Evolutionary conservation across 2,113 vertebrate species (phyloP).

Genomic region (Rhizomys pruinosus): DNA sequence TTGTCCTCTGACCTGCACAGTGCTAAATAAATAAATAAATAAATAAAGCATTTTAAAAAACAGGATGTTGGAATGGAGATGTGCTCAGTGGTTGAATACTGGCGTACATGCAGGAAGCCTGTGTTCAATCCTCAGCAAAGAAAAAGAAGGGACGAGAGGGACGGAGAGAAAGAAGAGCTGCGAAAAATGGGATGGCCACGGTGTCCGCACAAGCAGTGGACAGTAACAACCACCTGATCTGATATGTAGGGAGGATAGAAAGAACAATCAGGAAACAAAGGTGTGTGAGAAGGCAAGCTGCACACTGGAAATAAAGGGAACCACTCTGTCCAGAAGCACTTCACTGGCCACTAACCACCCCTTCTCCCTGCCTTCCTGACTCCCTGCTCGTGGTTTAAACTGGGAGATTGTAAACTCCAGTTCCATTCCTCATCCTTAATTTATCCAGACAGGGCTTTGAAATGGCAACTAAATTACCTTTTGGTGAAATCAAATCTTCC

Average conservation of each 20-base stretch:
- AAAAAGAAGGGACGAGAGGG: background rate
- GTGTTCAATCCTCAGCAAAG: background rate
- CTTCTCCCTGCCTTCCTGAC: background rate
- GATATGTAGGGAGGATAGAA: background rate
- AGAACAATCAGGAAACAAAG: background rate
- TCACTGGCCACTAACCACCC: background rate
- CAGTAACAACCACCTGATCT: background rate
- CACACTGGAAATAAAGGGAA: background rate
- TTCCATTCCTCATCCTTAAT: constrained; percentile 71
- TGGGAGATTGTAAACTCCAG: constrained; percentile 38
- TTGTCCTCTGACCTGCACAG: background rate
- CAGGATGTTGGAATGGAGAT: background rate
- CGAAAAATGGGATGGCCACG: background rate
- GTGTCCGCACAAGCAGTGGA: background rate
- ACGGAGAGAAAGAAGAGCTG: rapidly evolving
- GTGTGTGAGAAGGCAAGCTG: background rate
- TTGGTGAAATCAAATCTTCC: constrained; percentile 77
- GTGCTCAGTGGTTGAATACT: background rate
- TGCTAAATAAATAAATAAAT: background rate
- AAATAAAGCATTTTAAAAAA: background rate
- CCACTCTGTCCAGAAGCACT: background rate
- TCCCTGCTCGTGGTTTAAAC: background rate
- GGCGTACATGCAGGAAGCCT: background rate
- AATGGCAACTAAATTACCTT: constrained; percentile 77
- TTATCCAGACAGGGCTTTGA: constrained; percentile 69